A percentile compares a stretch with the other conserved stretches of the same genome.
phyloP scores from a whole-genome alignment of 2,797 vertebrate genomes.

The Austrolebias charrua region DNA sequence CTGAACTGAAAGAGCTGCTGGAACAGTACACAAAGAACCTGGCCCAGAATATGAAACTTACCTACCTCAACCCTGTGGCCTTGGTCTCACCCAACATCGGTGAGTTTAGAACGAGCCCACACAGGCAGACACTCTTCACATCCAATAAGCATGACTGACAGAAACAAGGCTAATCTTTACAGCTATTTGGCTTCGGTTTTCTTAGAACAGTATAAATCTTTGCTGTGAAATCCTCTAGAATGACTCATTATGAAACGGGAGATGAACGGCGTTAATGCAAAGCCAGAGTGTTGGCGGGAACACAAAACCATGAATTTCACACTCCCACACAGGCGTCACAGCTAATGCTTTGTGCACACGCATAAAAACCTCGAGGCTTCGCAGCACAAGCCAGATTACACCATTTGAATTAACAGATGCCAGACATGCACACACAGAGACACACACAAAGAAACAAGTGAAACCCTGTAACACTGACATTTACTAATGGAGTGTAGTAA shows the following conservation, averaged over 20 bases:
- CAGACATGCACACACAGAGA: slow-evolving; percentile 12
- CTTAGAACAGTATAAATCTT: slow-evolving; percentile 47
- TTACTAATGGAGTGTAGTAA: slow-evolving; percentile 3
- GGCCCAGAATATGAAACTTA: slow-evolving; percentile 97
- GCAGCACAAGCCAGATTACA: slow-evolving; percentile 23
- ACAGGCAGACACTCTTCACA: background rate
- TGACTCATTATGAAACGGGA: slow-evolving; percentile 55
- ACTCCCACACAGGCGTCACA: slow-evolving; percentile 47
- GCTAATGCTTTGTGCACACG: slow-evolving; percentile 34
- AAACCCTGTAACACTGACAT: background rate
- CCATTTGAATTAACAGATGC: slow-evolving; percentile 28
- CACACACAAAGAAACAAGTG: background rate
- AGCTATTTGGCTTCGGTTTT: slow-evolving; percentile 33
- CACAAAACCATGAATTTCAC: slow-evolving; percentile 61
- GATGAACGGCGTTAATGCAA: slow-evolving; percentile 57
- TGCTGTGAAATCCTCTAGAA: slow-evolving; percentile 66
- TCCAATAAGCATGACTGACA: slow-evolving; percentile 4
- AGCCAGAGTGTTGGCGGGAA: slow-evolving; percentile 51
- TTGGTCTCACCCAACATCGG: slow-evolving; percentile 94
- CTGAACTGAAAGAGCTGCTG: slow-evolving; percentile 86
- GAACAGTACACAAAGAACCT: slow-evolving; percentile 88
- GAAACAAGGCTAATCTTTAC: slow-evolving; percentile 39
- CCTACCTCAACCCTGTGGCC: slow-evolving; percentile 95
- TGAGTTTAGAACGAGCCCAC: slow-evolving; percentile 66
- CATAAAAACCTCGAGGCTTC: slow-evolving; percentile 23